Conservation (phyloP, 2,113 vertebrate species). For the Paramisgurnus dabryanus region DNA sequence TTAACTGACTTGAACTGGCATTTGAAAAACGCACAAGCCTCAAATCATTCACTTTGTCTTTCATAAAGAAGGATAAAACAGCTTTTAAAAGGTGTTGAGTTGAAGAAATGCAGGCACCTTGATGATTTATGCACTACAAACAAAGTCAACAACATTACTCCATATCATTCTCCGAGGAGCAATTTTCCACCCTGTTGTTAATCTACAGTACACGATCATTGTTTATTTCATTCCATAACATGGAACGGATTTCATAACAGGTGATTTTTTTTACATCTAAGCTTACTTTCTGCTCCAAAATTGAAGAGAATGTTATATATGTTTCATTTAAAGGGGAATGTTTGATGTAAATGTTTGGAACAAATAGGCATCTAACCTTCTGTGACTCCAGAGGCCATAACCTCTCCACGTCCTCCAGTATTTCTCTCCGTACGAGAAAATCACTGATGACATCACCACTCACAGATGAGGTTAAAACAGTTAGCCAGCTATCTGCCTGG, state of each 20-base stretch:
- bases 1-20: too few species aligned
- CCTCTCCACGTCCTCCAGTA: constrained; percentile 18
- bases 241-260: constrained; percentile 63
- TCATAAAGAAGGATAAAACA: constrained; percentile 74
- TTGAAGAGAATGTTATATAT: neutral
- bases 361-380: neutral
- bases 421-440: constrained; percentile 44
- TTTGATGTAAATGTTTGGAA: neutral
- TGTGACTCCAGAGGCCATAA: constrained; percentile 18
- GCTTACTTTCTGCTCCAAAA: constrained; percentile 48
- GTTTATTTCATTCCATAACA: constrained; percentile 63
- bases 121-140: constrained; percentile 68
- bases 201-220: constrained; percentile 70
- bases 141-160: constrained; percentile 72
- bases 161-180: constrained; percentile 55
- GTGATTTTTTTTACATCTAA: constrained; percentile 66
- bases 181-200: constrained; percentile 67
- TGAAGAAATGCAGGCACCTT: constrained; percentile 72
- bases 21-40: neutral
- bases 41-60: constrained; percentile 53
- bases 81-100: constrained; percentile 71
- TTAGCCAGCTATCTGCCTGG: constrained; percentile 60
- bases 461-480: constrained; percentile 58
- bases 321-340: too few species aligned
- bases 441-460: constrained; percentile 49